Conservation (phyloP, 1,140 invertebrate genomes). For the Arctopsyche grandis region DNA sequence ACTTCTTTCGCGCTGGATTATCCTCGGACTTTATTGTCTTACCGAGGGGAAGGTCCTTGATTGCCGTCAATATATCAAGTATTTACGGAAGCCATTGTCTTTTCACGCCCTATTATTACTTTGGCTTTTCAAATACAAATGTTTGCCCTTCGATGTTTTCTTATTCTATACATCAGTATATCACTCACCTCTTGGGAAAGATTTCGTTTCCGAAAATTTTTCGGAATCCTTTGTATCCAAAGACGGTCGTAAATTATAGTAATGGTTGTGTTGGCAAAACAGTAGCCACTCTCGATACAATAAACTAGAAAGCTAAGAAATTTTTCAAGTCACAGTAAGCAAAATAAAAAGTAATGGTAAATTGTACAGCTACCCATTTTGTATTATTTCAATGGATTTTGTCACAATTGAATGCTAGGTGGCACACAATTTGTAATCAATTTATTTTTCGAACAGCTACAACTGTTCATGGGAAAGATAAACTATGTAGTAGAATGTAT, state of each 20-base stretch:
- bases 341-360: too few relatives aligned
- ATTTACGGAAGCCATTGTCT: slow-evolving; percentile 28
- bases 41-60: slow-evolving; percentile 15
- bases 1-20: slow-evolving; percentile 2
- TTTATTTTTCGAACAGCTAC: too few relatives aligned
- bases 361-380: too few relatives aligned
- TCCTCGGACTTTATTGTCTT: slow-evolving; percentile 33
- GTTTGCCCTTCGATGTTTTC: background rate
- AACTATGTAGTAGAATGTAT: too few relatives aligned
- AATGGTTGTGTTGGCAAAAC: slow-evolving; percentile 16
- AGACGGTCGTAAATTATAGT: slow-evolving; percentile 13
- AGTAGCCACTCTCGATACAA: background rate
- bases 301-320: background rate
- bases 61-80: slow-evolving; percentile 39
- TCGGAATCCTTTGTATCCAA: background rate
- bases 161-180: background rate
- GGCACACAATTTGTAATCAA: too few relatives aligned
- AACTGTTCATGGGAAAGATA: too few relatives aligned
- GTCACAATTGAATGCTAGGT: too few relatives aligned
- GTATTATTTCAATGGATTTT: too few relatives aligned
- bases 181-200: background rate
- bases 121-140: background rate
- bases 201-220: background rate
- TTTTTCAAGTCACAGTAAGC: too few relatives aligned
- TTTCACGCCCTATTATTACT: background rate